A percentile compares a stretch with the other conserved stretches of the same genome.
These are phyloP conservation scores for Nannoperca obscura DNA, from an alignment of 2,797 vertebrate species.

Conservation along the genomic window DNA sequence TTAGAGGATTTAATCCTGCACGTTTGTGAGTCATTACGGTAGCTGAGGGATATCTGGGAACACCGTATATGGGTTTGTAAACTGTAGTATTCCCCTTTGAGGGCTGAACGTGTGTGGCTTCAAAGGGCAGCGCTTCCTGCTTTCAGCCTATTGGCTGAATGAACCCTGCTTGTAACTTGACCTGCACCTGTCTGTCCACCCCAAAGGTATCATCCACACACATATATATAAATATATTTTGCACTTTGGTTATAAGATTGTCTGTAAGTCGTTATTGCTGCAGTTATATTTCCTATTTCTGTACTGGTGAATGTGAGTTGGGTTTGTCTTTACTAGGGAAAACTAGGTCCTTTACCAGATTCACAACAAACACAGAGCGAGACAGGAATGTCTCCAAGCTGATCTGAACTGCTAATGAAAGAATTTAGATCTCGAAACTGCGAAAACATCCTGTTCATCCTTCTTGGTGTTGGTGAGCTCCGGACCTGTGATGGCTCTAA, in stretches of 20 bases:
- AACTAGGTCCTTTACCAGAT: not conserved
- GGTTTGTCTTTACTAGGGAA: not conserved
- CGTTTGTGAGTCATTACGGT: slow-evolving; percentile 29
- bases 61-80: slow-evolving; percentile 20
- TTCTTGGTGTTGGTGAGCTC: not conserved
- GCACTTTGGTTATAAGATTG: too few species aligned
- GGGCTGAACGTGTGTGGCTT: not conserved
- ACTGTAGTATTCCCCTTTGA: not conserved
- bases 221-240: not conserved
- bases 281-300: not conserved
- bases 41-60: not conserved
- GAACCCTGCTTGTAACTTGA: not conserved
- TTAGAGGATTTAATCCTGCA: slow-evolving; percentile 3
- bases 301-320: not conserved
- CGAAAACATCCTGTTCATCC: not conserved
- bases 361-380: not conserved
- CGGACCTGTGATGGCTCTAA: slow-evolving; percentile 57
- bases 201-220: not conserved
- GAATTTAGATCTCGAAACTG: not conserved
- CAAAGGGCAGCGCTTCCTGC: slow-evolving; percentile 19
- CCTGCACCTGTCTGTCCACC: not conserved
- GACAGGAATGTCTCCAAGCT: not conserved
- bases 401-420: not conserved
- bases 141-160: slow-evolving; percentile 5
- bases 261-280: not conserved